These are phyloP conservation scores for Medauroidea extradentata DNA, from an alignment of 1,140 invertebrate genomes.

Conservation along the genomic window DNA sequence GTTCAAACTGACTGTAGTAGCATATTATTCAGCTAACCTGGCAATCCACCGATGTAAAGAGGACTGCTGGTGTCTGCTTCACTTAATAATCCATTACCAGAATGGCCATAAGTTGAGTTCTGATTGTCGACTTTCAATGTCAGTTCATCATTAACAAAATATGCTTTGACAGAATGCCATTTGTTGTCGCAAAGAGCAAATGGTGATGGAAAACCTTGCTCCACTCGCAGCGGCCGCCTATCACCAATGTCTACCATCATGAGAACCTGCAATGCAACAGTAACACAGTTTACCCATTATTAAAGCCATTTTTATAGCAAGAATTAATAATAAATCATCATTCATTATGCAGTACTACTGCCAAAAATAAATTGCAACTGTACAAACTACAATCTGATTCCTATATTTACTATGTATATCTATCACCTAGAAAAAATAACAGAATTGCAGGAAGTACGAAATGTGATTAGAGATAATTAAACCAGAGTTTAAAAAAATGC, in stretches of 20 bases:
- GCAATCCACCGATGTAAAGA: slow-evolving; percentile 79
- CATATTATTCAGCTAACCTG: slow-evolving; percentile 58
- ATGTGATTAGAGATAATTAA: too few relatives aligned
- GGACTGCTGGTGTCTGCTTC: slow-evolving; percentile 53
- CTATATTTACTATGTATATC: too few relatives aligned
- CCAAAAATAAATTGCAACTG: too few relatives aligned
- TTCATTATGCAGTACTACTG: too few relatives aligned
- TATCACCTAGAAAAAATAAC: too few relatives aligned
- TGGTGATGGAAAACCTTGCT: slow-evolving; percentile 55
- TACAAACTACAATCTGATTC: too few relatives aligned
- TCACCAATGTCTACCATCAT: slow-evolving; percentile 65
- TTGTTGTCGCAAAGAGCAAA: slow-evolving; percentile 76
- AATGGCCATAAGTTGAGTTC: slow-evolving; percentile 48
- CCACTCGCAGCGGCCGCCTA: slow-evolving; percentile 52
- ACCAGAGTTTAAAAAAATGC: too few relatives aligned
- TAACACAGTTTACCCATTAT: too few relatives aligned
- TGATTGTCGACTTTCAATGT: slow-evolving; percentile 68
- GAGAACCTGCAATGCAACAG: slow-evolving; percentile 60
- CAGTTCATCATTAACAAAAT: slow-evolving; percentile 63
- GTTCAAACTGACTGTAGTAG: too few relatives aligned
- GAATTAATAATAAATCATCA: too few relatives aligned
- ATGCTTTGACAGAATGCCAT: slow-evolving; percentile 79
- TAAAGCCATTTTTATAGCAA: too few relatives aligned
- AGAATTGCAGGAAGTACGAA: too few relatives aligned
- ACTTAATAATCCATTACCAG: slow-evolving; percentile 43